Percentiles rank a stretch among this genome's conserved stretches.
These are phyloP conservation scores for Drosophila recens DNA, from an alignment of 2,888 invertebrate genomes.

Conservation along the genomic window DNA sequence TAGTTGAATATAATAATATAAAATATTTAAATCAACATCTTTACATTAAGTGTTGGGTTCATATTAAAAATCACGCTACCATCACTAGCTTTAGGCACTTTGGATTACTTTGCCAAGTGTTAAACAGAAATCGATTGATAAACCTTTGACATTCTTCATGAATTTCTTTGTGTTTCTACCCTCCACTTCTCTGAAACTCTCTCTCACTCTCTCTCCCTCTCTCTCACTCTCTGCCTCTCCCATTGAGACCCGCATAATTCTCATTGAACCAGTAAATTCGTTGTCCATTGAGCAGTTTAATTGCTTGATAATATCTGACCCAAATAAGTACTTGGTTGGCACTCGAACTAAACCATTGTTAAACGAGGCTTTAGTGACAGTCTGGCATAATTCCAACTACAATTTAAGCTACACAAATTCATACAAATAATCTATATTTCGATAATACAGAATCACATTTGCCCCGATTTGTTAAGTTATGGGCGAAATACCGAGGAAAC, in stretches of 20 bases:
- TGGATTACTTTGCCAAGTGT: slow-evolving; percentile 10
- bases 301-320: slow-evolving; percentile 52
- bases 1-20: no score
- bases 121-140: slow-evolving; percentile 26
- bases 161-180: neutral
- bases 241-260: slow-evolving; percentile 33
- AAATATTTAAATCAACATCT: no score
- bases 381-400: slow-evolving; percentile 1
- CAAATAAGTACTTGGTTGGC: slow-evolving; percentile 29
- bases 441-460: slow-evolving; percentile 6
- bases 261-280: slow-evolving; percentile 19
- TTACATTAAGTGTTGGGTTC: no score
- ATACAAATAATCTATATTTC: slow-evolving; percentile 1
- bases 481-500: slow-evolving; percentile 12
- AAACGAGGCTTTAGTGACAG: slow-evolving; percentile 13
- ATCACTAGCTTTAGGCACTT: slow-evolving; percentile 5
- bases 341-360: slow-evolving; percentile 23
- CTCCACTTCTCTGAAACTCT: neutral
- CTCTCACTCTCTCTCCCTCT: neutral
- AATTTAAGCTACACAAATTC: neutral
- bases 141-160: slow-evolving; percentile 17
- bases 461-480: slow-evolving; percentile 25
- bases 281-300: slow-evolving; percentile 46
- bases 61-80: slow-evolving; percentile 1
- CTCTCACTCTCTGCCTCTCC: neutral